Conservation (phyloP, 2,113 vertebrate species). For the Cacatua alba region DNA sequence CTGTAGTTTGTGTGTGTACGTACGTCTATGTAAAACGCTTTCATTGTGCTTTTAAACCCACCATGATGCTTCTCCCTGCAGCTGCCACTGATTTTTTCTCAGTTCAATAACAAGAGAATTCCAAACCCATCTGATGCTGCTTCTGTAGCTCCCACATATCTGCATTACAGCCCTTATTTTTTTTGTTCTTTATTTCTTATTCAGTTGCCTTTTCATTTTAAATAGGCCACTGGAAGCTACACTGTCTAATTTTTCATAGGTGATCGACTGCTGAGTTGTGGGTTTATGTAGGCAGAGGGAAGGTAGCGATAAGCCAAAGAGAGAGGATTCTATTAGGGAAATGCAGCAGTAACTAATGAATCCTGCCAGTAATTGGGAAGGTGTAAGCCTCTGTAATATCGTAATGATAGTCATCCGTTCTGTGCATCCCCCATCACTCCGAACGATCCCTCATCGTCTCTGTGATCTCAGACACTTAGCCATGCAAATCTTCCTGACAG, state of each 20-base stretch:
- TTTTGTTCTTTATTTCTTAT: conserved; percentile 31
- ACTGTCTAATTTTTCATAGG: conserved; percentile 77
- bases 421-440: conserved; percentile 81
- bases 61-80: neutral
- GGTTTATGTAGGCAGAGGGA: conserved; percentile 81
- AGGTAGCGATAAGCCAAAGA: conserved; percentile 77
- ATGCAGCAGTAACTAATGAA: conserved; percentile 95
- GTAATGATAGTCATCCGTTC: conserved; percentile 97
- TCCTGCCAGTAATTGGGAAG: conserved; percentile 97
- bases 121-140: neutral
- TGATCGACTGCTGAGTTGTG: conserved; percentile 80
- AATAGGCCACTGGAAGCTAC: conserved; percentile 72
- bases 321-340: conserved; percentile 82
- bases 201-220: conserved; percentile 67
- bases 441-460: conserved; percentile 85
- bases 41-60: conserved; percentile 32
- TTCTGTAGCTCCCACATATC: conserved; percentile 17
- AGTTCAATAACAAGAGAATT: conserved; percentile 32
- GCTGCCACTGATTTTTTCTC: conserved; percentile 18
- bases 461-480: conserved; percentile 93
- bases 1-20: neutral
- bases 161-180: neutral
- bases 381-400: conserved; percentile 89
- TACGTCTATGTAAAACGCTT: neutral
- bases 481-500: conserved; percentile 99